phyloP scores from a whole-genome alignment of 2,113 vertebrate genomes.

The Coracopsis vasa region DNA sequence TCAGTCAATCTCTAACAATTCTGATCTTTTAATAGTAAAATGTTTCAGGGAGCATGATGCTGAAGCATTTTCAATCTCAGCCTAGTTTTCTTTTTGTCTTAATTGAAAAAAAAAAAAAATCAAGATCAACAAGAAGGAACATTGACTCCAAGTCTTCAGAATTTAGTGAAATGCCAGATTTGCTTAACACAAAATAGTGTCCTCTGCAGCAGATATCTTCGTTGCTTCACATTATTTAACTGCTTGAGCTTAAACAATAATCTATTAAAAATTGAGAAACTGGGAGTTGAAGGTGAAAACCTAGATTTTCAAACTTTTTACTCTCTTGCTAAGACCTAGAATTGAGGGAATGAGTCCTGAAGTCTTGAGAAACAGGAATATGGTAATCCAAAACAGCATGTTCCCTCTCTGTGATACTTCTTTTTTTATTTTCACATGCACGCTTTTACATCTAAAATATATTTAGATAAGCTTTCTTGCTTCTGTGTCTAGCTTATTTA shows the following conservation, averaged over 20 bases:
- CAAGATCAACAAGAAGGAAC: background rate
- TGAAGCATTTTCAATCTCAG: background rate
- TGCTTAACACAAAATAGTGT: background rate
- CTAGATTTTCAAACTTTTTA: background rate
- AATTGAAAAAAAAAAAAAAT: background rate
- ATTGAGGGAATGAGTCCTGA: background rate
- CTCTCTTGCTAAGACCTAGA: background rate
- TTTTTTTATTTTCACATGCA: background rate
- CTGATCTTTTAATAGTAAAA: background rate
- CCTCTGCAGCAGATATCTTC: background rate
- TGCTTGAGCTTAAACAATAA: background rate
- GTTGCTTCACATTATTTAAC: background rate
- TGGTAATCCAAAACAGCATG: background rate
- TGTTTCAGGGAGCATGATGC: background rate
- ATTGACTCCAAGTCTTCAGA: background rate
- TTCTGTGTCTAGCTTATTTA: background rate
- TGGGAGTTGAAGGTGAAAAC: background rate
- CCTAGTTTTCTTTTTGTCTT: background rate
- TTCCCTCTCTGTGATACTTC: background rate
- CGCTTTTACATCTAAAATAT: background rate
- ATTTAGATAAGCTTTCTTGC: slow-evolving; percentile 2
- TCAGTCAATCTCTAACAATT: background rate
- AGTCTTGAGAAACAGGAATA: background rate
- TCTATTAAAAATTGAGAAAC: background rate
- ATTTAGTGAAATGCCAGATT: background rate